Percentiles rank a stretch among this genome's conserved stretches.
Evolutionary conservation across 2,888 invertebrate genomes (phyloP).

Genomic region (Aphidoletes aphidimyza): DNA sequence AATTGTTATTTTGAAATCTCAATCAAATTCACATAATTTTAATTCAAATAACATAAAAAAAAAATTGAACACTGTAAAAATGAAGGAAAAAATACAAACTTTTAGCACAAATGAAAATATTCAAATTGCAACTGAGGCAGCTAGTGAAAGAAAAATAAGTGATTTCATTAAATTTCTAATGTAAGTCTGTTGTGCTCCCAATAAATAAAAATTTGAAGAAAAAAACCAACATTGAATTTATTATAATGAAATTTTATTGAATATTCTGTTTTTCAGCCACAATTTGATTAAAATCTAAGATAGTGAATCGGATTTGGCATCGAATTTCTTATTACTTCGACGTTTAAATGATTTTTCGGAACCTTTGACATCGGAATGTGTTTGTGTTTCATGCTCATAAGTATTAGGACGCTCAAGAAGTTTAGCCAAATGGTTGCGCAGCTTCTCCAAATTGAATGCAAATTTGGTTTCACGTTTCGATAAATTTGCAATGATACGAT

Average conservation of each 20-base stretch:
- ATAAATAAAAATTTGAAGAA: not conserved
- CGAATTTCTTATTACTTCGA: too few species aligned
- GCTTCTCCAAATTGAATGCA: slow-evolving; percentile 14
- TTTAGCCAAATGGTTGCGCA: not conserved
- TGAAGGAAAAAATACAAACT: too few species aligned
- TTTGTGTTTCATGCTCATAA: slow-evolving; percentile 2
- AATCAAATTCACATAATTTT: too few species aligned
- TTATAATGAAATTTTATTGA: not conserved
- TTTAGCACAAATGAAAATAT: too few species aligned
- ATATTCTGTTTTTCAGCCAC: not conserved
- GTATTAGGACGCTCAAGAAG: not conserved
- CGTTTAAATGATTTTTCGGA: too few species aligned
- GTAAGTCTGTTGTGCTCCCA: not conserved
- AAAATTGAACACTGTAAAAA: too few species aligned
- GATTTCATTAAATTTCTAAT: not conserved
- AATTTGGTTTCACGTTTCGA: slow-evolving; percentile 20
- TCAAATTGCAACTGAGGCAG: too few species aligned
- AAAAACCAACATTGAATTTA: not conserved
- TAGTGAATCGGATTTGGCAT: too few species aligned
- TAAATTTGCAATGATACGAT: slow-evolving; percentile 1
- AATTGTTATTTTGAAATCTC: too few species aligned
- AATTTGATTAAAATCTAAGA: too few species aligned
- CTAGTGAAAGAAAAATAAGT: too few species aligned
- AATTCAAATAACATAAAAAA: too few species aligned
- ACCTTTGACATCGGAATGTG: not conserved